Conservation (phyloP, 2,113 vertebrate genomes). For the Charina bottae region DNA sequence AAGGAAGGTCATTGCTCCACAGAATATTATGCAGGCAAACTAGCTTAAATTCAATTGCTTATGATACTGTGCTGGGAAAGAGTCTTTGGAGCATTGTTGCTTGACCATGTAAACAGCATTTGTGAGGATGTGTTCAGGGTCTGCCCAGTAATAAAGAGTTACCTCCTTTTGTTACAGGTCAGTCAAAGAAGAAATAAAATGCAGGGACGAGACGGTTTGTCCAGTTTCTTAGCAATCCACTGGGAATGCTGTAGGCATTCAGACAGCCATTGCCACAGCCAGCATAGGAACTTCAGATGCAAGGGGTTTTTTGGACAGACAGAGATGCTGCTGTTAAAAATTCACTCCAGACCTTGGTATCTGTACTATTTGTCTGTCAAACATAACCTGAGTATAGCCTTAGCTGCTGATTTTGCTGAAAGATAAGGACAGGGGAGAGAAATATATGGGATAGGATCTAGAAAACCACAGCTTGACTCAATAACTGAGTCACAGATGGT, state of each 20-base stretch:
- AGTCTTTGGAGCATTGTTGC: conserved; percentile 4
- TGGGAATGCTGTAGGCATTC: conserved; percentile 47
- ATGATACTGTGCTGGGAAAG: conserved; percentile 10
- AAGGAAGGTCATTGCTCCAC: background rate
- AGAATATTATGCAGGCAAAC: background rate
- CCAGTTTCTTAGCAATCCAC: conserved; percentile 49
- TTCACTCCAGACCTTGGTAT: conserved; percentile 68
- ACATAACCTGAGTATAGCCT: conserved; percentile 41
- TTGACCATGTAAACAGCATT: conserved; percentile 25
- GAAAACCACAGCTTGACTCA: conserved; percentile 9
- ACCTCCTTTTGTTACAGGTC: conserved; percentile 39
- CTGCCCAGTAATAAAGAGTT: conserved; percentile 47
- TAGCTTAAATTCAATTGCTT: background rate
- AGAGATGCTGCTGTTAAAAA: conserved; percentile 77
- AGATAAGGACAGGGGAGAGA: background rate
- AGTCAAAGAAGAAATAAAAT: conserved; percentile 42
- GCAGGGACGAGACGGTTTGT: conserved; percentile 20
- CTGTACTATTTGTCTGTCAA: conserved; percentile 61
- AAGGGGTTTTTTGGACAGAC: conserved; percentile 67
- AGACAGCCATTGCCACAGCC: conserved; percentile 50
- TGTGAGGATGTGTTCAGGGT: conserved; percentile 38
- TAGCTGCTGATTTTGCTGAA: conserved; percentile 59
- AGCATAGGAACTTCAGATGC: conserved; percentile 45
- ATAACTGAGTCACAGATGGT: background rate
- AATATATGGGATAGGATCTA: conserved; percentile 46